phyloP scores from a whole-genome alignment of 2,113 vertebrate species.

The Zosterops lateralis region DNA sequence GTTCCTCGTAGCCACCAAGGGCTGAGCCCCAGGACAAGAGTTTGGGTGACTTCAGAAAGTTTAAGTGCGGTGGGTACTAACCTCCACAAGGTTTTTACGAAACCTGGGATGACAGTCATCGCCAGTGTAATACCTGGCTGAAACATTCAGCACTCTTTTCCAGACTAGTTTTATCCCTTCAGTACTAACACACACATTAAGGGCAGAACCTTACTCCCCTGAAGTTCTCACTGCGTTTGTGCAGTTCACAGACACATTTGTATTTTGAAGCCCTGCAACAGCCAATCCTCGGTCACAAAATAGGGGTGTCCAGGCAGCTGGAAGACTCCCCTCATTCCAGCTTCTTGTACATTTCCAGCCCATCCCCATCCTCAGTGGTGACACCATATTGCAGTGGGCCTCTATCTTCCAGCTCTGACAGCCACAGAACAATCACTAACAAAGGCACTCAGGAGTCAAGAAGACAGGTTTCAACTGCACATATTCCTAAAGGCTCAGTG shows the following conservation, averaged over 20 bases:
- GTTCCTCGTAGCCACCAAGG: not conserved
- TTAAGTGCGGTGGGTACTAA: fast-evolving
- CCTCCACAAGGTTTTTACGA: not conserved
- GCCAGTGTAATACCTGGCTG: not conserved
- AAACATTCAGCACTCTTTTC: not conserved
- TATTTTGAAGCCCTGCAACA: not conserved
- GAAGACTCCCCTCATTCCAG: not conserved
- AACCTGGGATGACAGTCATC: not conserved
- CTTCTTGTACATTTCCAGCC: not conserved
- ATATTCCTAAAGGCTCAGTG: not conserved
- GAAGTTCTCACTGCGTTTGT: not conserved
- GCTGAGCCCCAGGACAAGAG: not conserved
- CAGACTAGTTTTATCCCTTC: not conserved
- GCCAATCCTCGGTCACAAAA: not conserved
- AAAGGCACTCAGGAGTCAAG: not conserved
- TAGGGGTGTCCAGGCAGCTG: not conserved
- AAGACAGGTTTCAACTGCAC: not conserved
- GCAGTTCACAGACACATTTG: not conserved
- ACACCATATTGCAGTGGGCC: not conserved
- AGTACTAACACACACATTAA: not conserved
- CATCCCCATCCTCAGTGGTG: not conserved
- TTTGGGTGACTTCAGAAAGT: not conserved
- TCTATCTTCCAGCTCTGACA: not conserved
- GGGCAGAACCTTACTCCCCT: not conserved
- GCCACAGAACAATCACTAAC: not conserved